These are phyloP conservation scores for Aphaenogaster floridana DNA, from an alignment of 1,140 invertebrate species.

Conservation along the genomic window DNA sequence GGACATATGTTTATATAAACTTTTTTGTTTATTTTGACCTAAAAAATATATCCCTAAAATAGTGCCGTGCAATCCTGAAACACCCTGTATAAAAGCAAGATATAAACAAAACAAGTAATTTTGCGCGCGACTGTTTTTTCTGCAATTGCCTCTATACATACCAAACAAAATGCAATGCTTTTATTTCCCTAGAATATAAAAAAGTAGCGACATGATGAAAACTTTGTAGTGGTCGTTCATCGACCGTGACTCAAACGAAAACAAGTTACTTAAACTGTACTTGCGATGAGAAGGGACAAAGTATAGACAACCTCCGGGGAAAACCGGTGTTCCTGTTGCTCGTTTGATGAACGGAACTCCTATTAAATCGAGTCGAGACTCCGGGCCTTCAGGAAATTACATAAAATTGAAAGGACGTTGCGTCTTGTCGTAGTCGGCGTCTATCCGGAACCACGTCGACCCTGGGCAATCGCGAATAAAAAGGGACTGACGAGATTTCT, in stretches of 20 bases:
- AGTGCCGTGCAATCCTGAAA: too few relatives aligned
- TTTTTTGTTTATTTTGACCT: too few relatives aligned
- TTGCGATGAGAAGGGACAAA: slow-evolving; percentile 13
- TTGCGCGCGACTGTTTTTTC: not conserved
- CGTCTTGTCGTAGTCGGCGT: slow-evolving; percentile 38
- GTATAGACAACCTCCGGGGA: slow-evolving; percentile 52
- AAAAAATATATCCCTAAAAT: too few relatives aligned
- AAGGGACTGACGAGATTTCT: slow-evolving; percentile 29
- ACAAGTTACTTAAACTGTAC: slow-evolving; percentile 51
- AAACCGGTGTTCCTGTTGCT: slow-evolving; percentile 65
- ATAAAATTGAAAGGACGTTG: slow-evolving; percentile 78
- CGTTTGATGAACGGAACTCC: slow-evolving; percentile 77
- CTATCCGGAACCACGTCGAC: slow-evolving; percentile 21
- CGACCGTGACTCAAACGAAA: slow-evolving; percentile 41
- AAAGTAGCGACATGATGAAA: slow-evolving; percentile 11
- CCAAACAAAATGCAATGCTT: not conserved
- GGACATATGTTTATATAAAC: too few relatives aligned
- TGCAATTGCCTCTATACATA: slow-evolving; percentile 33
- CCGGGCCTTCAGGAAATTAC: slow-evolving; percentile 76
- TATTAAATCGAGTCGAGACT: slow-evolving; percentile 78
- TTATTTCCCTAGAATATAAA: slow-evolving; percentile 24
- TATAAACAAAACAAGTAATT: not conserved
- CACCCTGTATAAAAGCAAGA: not conserved
- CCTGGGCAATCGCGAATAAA: slow-evolving; percentile 42
- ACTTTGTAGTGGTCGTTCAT: slow-evolving; percentile 14